Base-by-base conservation (phyloP, 1,140 invertebrate genomes). In the Drosophila guanche region DNA sequence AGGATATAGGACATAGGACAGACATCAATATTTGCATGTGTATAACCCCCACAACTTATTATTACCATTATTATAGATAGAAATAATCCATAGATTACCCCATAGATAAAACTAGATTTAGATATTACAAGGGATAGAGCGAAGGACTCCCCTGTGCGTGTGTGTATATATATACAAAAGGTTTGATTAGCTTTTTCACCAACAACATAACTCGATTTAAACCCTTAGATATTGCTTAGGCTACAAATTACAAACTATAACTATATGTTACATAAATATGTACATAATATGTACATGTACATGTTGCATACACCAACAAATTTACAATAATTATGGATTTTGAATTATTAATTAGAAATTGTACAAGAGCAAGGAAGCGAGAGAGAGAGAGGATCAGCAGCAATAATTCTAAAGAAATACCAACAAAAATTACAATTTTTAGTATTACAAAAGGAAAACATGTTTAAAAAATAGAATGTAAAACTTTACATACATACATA, bases 151-250 rank as follows among this genome's bases (percentile, higher is more conserved):
- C 25, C 4, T 37, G 33, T 12, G n/a, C 62, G 43, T 65, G 56
- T 48, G 42, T 37, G 10, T 37, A 10, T 37, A 10, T 37, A 37
- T 37, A 37, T 37, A 37, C 37, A 48, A 59, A n/a, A n/a, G 58
- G 42, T 66, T 65, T 27, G 43, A 71, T 70, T 74, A 74, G 71
- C 66, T 74, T 74, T 74, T 74, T 63, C 71, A 74, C 71, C 63
- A 37, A 74, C 60, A 72, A 40, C 43, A 74, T 54, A 72, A 40
- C 43, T 14, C 67, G 60, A 56, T 47, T 16, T 67, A 67, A 67
- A 25, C 46, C 33, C 10, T 57, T 37, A 37, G 33, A 12, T 37
- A 37, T 37, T 37, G 33, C 10, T 37, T 12, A 37, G 16, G 16
- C 16, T 20, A 20, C 16, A 20, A 20, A 20, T 20, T 20, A 20